A percentile compares a stretch with the other conserved stretches of the same genome.
phyloP scores from a whole-genome alignment of 2,888 invertebrate genomes.

The Belgica antarctica region DNA sequence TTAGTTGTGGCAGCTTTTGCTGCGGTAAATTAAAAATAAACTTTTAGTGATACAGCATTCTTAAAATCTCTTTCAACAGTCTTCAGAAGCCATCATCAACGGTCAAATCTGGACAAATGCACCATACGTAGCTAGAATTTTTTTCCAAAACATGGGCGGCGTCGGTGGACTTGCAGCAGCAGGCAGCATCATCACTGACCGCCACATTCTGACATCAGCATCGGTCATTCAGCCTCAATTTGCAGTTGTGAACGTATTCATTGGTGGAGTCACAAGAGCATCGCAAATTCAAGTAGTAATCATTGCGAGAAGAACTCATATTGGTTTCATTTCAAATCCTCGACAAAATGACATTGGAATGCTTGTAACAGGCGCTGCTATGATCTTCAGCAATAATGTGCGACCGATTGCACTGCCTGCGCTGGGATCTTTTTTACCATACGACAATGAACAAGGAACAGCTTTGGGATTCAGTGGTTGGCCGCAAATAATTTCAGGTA shows the following conservation, averaged over 20 bases:
- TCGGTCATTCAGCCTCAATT: background rate
- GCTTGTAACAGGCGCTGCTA: background rate
- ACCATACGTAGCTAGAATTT: background rate
- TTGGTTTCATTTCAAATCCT: background rate
- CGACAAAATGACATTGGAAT: slow-evolving; percentile 30
- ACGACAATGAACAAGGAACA: slow-evolving; percentile 27
- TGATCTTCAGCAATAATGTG: background rate
- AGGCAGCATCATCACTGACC: slow-evolving; percentile 6
- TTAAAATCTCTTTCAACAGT: background rate
- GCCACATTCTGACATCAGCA: slow-evolving; percentile 22
- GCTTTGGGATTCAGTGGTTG: slow-evolving; percentile 31
- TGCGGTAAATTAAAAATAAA: background rate
- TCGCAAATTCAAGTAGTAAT: background rate
- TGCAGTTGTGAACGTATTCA: background rate
- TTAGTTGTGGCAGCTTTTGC: background rate
- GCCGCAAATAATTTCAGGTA: background rate
- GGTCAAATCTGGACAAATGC: background rate
- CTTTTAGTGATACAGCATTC: background rate
- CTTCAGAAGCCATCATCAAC: background rate
- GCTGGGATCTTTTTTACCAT: background rate
- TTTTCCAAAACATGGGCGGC: background rate
- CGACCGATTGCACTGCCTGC: background rate
- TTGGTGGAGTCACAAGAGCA: background rate
- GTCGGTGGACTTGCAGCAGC: background rate
- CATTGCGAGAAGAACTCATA: background rate